phyloP scores from a whole-genome alignment of 2,888 invertebrate genomes.

The Coleophora flavipennella region DNA sequence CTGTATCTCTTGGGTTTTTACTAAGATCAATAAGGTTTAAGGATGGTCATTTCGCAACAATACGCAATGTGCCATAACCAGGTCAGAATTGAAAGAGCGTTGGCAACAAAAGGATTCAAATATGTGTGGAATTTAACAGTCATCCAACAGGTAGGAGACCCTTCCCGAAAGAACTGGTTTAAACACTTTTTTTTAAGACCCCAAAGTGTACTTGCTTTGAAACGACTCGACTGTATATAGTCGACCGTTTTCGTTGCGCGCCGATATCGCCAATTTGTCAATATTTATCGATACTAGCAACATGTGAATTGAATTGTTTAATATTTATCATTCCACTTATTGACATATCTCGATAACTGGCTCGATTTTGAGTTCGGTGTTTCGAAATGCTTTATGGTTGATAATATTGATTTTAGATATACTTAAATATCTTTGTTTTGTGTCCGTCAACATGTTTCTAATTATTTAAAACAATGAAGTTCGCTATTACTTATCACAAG shows the following conservation, averaged over 20 bases:
- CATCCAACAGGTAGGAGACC: constrained; percentile 27
- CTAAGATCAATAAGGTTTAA: background rate
- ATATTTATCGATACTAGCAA: background rate
- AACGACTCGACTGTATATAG: constrained; percentile 5
- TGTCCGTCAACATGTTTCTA: too few species aligned
- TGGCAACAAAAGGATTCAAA: constrained; percentile 9
- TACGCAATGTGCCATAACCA: constrained; percentile 5
- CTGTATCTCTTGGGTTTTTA: background rate
- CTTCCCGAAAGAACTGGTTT: constrained; percentile 23
- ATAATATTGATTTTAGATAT: too few species aligned
- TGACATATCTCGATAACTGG: background rate
- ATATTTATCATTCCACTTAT: background rate
- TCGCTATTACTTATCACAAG: too few species aligned
- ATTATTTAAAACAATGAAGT: too few species aligned
- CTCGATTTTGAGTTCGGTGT: background rate
- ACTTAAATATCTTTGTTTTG: too few species aligned
- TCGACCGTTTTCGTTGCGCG: too few species aligned
- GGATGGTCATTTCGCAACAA: constrained; percentile 3
- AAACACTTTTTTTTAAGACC: constrained; percentile 13
- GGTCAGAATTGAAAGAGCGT: background rate
- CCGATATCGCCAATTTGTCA: background rate
- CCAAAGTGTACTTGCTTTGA: background rate
- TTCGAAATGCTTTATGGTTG: too few species aligned
- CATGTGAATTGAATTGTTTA: constrained; percentile 5
- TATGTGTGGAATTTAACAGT: constrained; percentile 30